Evolutionary conservation across 2,797 vertebrate species (phyloP).

Genomic region (Heterohyrax brucei): DNA sequence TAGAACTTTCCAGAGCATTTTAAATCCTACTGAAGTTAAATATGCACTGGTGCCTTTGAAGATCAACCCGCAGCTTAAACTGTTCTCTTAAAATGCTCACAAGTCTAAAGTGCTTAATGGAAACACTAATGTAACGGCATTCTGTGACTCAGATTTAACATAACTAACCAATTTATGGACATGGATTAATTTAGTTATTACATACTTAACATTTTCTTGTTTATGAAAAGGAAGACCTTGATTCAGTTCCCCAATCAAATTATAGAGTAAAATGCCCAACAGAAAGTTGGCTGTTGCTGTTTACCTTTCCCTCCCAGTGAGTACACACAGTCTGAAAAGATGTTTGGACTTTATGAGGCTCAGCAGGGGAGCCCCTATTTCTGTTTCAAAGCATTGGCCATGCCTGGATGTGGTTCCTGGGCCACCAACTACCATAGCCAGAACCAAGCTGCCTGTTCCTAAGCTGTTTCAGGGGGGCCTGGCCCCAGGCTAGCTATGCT

Average conservation of each 20-base stretch:
- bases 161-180: constrained; percentile 66
- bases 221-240: constrained; percentile 53
- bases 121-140: constrained; percentile 35
- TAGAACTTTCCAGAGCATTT: not conserved
- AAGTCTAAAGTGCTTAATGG: constrained; percentile 72
- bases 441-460: not conserved
- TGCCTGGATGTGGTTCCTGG: not conserved
- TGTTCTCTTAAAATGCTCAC: constrained; percentile 60
- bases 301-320: constrained; percentile 27
- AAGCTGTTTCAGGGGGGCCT: not conserved
- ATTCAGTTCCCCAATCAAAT: constrained; percentile 72
- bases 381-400: not conserved
- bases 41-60: constrained; percentile 49
- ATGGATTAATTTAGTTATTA: constrained; percentile 74
- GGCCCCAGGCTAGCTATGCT: not conserved
- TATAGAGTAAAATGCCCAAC: constrained; percentile 4
- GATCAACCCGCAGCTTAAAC: constrained; percentile 67
- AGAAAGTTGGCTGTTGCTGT: not conserved
- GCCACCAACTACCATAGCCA: too few relatives aligned
- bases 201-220: constrained; percentile 69
- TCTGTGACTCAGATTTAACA: constrained; percentile 74
- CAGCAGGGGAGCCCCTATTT: not conserved
- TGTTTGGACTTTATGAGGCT: fast-evolving
- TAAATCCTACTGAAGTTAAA: not conserved
- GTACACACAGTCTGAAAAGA: constrained; percentile 24